Base-by-base conservation (phyloP, 2,888 invertebrate species). In the Aspidiotus destructor region DNA sequence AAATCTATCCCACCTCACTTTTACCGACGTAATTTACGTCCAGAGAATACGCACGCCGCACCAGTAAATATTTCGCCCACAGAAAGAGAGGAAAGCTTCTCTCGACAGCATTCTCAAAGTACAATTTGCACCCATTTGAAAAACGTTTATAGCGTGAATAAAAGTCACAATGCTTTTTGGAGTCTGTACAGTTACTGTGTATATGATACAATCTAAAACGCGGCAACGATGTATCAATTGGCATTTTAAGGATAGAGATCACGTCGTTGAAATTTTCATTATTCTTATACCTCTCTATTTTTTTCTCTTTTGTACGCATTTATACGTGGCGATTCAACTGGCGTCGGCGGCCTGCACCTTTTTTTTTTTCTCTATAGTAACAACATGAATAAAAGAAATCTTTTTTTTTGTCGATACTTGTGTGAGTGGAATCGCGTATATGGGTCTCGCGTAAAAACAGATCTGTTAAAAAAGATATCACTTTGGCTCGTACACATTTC, bases 381-480 rank as follows among this genome's bases (percentile, higher is more conserved):
- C 28, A 28, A 28, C 5, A 28, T 28, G 28, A 28, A 28, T 28
- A 28, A 28, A 28, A 28, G 28, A 28, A 28, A 28, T 28, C 5
- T 28, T 28, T 28, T 28, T 5, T 5, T 5, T 5, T 5, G 28
- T 28, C 28, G 5, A 48, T 48, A 48, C 48, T 13, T 6, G 48
- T 48, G n/a, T 48, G 48, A n/a, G n/a, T 48, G 10, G 11, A 13
- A 13, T n/a, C n/a, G 3, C 48, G 48, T 48, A 48, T n/a, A 44
- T 44, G 8, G 48, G n/a, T n/a, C n/a, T 3, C 48, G 48, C 48
- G 48, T 13, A n/a, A 53, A 28, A 52, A 11, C n/a, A 63, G 63
- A 63, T 63, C 63, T 54, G 41, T 62, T 62, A n/a, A 63, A 63
- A 54, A 16, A 40, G 63, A 62, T 62, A 52, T 58, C 53, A 28